Evolutionary conservation across 2,888 invertebrate species (phyloP), one percentile per base, ranked within the genome.

Genomic region (Carpatolechia fugitivella): DNA sequence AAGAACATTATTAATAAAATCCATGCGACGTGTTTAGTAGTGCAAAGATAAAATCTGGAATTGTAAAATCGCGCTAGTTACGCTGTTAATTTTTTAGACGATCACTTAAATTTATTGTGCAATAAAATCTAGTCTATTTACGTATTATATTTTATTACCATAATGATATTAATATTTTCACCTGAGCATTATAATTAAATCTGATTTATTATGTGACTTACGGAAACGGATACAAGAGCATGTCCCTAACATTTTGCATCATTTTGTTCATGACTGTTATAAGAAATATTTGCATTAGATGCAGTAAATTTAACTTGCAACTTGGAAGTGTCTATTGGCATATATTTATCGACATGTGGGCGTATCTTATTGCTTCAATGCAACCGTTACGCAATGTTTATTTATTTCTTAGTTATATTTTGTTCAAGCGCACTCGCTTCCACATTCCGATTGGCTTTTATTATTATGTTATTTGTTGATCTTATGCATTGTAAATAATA

Each of bases 381-480:
- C 65, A 72, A 73, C 71, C 60, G 62, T 80, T 80, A 77, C 78
- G 74, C 78, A 80, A 76, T 76, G 74, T 77, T 78, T 78, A 73
- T 80, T 80, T 75, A 71, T 74, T 74, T 64, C 65, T 62, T 70
- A 67, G 60, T 69, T n/a, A 36, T 64, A 60, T 62, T 60, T 59
- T 60, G 60, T 62, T 50, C 59, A 57, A 54, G 53, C 47, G 50
- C 58, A 66, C 61, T 76, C 67, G 78, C 82, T 87, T 87, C 86
- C 83, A 88, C 87, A 87, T 88, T 76, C 85, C 85, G 63, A 72
- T 74, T 69, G 61, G 59, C 68, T 74, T 78, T 82, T 81, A 82
- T 82, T 78, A 75, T 80, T 80, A 82, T 81, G 13, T 52, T 78
- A 74, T 76, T 75, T 75, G 76, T 70, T 74, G 56, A 55, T 52